Evolutionary conservation across 2,113 vertebrate genomes (phyloP).

Genomic region (Cephalophus harveyi): DNA sequence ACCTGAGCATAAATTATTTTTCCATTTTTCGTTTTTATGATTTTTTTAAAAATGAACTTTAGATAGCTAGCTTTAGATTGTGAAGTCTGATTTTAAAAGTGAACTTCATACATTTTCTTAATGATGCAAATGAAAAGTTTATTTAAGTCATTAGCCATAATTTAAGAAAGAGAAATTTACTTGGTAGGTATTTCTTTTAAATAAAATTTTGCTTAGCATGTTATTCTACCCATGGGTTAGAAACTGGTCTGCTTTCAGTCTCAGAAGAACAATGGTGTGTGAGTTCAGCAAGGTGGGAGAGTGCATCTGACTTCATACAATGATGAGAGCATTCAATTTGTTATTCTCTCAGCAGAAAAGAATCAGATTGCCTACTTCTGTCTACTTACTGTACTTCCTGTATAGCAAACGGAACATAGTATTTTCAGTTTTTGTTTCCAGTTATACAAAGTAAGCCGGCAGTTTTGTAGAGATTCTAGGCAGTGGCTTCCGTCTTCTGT

Average conservation of each 20-base stretch:
- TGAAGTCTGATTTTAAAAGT: slow-evolving; percentile 24
- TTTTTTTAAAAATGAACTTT: background rate
- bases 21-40: background rate
- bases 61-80: background rate
- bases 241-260: background rate
- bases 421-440: background rate
- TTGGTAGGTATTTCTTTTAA: background rate
- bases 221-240: background rate
- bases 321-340: background rate
- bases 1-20: background rate
- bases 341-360: background rate
- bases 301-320: background rate
- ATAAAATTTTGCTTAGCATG: background rate
- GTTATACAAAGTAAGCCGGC: background rate
- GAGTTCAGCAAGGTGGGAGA: background rate
- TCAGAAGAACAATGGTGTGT: background rate
- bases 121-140: background rate
- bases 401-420: background rate
- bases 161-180: background rate
- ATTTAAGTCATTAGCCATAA: background rate
- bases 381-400: background rate
- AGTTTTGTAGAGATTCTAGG: background rate
- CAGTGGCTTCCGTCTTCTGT: background rate
- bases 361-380: background rate
- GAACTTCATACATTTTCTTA: background rate